phyloP scores from a whole-genome alignment of 2,888 invertebrate species.

The Notodonta ziczac region DNA sequence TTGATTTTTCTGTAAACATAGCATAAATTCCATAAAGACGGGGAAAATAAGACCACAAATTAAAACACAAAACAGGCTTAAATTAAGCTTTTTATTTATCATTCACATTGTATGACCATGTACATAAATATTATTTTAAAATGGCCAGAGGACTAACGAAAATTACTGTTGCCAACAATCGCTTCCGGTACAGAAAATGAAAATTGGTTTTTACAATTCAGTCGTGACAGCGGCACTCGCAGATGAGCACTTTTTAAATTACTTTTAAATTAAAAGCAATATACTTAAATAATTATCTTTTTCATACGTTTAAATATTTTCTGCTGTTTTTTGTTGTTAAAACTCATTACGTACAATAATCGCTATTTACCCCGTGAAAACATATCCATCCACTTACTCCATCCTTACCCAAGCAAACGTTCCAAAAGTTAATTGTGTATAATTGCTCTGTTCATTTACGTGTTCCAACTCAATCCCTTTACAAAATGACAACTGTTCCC shows the following conservation, averaged over 20 bases:
- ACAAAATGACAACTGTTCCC: neutral
- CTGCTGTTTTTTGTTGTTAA: neutral
- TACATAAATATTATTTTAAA: constrained; percentile 47
- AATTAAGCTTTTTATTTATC: constrained; percentile 61
- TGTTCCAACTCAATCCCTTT: neutral
- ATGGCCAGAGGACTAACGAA: constrained; percentile 51
- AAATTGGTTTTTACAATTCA: neutral
- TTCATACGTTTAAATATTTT: too few species aligned
- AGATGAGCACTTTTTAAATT: too few species aligned
- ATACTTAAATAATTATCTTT: too few species aligned
- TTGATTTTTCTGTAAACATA: too few species aligned
- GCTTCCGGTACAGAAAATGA: constrained; percentile 23
- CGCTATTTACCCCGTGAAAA: neutral
- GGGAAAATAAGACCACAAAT: neutral
- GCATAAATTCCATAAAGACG: neutral
- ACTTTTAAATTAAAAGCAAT: too few species aligned
- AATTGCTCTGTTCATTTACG: constrained; percentile 1
- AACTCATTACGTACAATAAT: neutral
- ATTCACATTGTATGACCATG: constrained; percentile 57
- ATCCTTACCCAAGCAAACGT: too few species aligned
- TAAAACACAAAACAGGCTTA: constrained; percentile 33
- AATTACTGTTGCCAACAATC: constrained; percentile 44
- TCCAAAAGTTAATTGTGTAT: neutral
- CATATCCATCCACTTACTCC: too few species aligned
- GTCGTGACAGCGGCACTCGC: too few species aligned